phyloP scores from a whole-genome alignment of 2,113 vertebrate genomes.

The Campylomormyrus tamandua region DNA sequence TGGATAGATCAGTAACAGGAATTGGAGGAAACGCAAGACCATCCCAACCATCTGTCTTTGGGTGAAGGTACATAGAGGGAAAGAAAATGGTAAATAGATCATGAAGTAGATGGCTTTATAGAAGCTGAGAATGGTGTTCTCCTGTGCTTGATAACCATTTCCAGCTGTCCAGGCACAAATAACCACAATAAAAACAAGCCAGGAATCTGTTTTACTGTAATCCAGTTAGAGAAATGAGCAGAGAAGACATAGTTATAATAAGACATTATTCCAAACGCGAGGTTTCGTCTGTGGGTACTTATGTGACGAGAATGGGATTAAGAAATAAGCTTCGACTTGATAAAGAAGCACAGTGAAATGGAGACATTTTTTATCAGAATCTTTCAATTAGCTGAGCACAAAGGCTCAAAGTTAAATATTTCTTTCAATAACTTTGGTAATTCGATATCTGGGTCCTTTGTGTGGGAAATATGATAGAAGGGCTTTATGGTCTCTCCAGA shows the following conservation, averaged over 20 bases:
- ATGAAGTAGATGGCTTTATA: not conserved
- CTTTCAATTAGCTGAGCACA: conserved; percentile 10
- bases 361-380: not conserved
- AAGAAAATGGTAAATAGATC: not conserved
- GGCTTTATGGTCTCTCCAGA: not conserved
- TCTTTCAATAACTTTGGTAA: conserved; percentile 17
- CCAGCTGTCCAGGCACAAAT: not conserved
- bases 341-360: not conserved
- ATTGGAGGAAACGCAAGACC: not conserved
- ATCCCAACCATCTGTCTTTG: not conserved
- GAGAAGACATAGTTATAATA: not conserved
- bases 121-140: not conserved
- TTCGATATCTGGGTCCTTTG: conserved; percentile 9
- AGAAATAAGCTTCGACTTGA: not conserved
- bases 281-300: not conserved
- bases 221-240: not conserved
- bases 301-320: not conserved
- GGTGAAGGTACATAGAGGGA: not conserved
- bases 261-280: not conserved
- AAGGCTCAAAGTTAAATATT: conserved; percentile 12
- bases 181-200: not conserved
- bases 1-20: not conserved
- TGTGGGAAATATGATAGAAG: conserved; percentile 17
- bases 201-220: not conserved
- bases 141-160: not conserved